Percentiles rank a stretch among this genome's conserved stretches.
These are phyloP conservation scores for Coracias cyanogaster DNA, from an alignment of 2,797 vertebrate genomes.

Conservation along the genomic window DNA sequence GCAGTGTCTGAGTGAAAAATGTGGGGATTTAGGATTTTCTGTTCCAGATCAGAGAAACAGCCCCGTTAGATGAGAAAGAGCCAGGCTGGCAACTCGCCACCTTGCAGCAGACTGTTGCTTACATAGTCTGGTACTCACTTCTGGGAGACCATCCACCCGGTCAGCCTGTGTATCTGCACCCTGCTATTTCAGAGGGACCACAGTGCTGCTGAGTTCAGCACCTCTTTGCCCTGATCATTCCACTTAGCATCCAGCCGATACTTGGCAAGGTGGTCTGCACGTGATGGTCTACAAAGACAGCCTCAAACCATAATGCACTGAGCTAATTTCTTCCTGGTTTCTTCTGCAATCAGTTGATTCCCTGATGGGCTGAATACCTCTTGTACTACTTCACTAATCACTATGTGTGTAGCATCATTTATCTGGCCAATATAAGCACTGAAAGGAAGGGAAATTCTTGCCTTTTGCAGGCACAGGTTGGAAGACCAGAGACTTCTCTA, in stretches of 20 bases:
- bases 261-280: neutral
- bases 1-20: constrained; percentile 23
- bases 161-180: neutral
- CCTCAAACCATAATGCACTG: neutral
- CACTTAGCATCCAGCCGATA: neutral
- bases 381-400: neutral
- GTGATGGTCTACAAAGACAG: neutral
- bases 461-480: neutral
- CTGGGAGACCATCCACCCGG: neutral
- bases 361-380: neutral
- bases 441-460: neutral
- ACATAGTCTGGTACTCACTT: neutral
- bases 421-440: neutral
- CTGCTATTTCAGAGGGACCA: neutral
- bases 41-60: constrained; percentile 12
- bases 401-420: neutral
- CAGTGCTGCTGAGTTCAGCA: neutral
- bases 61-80: neutral
- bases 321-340: neutral
- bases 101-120: constrained; percentile 32
- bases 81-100: neutral
- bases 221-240: neutral
- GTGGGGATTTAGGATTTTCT: constrained; percentile 51
- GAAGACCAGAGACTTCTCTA: neutral
- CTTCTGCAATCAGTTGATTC: neutral